Evolutionary conservation across 2,888 invertebrate genomes (phyloP).

Genomic region (Andrena bucephala): DNA sequence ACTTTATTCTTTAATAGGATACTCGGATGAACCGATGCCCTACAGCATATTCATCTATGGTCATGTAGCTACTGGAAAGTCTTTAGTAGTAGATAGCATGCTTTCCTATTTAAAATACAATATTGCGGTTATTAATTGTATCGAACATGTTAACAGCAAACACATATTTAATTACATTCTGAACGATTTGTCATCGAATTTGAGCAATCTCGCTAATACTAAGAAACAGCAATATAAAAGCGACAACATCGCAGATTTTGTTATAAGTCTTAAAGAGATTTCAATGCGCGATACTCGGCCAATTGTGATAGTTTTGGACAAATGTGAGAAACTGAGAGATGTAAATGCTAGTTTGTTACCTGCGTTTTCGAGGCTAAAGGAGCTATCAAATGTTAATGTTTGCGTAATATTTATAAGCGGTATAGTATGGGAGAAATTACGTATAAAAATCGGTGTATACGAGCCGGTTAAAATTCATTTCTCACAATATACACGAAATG

Average conservation of each 20-base stretch:
- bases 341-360: constrained; percentile 91
- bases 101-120: constrained; percentile 87
- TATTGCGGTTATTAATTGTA: constrained; percentile 90
- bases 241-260: constrained; percentile 90
- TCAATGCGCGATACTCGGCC: constrained; percentile 83
- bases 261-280: constrained; percentile 85
- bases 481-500: constrained; percentile 92
- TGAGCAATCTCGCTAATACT: constrained; percentile 83
- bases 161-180: constrained; percentile 92
- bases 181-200: constrained; percentile 86
- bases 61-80: constrained; percentile 94
- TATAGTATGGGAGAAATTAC: constrained; percentile 93
- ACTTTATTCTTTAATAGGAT: constrained; percentile 86
- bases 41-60: constrained; percentile 92
- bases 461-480: constrained; percentile 92
- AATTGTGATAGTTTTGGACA: constrained; percentile 91
- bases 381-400: constrained; percentile 90
- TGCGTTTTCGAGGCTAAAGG: constrained; percentile 90
- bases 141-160: constrained; percentile 92
- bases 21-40: constrained; percentile 88
- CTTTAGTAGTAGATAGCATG: constrained; percentile 88
- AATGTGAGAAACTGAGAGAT: constrained; percentile 91
- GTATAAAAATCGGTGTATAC: constrained; percentile 89
- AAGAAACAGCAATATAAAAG: constrained; percentile 86
- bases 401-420: constrained; percentile 92